Evolutionary conservation across 2,888 invertebrate genomes (phyloP).

Genomic region (Vannuccia rotundouncinata): DNA sequence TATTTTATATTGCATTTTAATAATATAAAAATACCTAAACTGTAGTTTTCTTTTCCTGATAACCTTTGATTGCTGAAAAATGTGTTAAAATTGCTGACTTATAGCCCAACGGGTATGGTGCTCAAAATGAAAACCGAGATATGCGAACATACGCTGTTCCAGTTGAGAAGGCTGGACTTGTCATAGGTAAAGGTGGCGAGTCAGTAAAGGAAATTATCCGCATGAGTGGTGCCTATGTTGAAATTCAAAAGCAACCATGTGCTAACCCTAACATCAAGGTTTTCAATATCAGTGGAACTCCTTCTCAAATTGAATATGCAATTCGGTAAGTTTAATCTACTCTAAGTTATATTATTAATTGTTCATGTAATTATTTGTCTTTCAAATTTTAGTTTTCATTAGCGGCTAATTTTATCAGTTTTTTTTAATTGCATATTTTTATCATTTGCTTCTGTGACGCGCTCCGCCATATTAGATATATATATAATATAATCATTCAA

Average conservation of each 20-base stretch:
- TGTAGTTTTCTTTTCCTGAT: background rate
- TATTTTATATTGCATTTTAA: background rate
- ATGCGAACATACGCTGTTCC: slow-evolving; percentile 38
- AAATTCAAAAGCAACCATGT: slow-evolving; percentile 36
- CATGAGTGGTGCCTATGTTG: slow-evolving; percentile 40
- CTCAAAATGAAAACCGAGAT: background rate
- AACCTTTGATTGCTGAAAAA: no score
- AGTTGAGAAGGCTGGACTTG: slow-evolving; percentile 40
- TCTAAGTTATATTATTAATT: no score
- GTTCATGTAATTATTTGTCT: no score
- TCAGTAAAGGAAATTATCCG: slow-evolving; percentile 40
- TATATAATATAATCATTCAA: no score
- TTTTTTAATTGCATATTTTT: no score
- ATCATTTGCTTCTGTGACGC: no score
- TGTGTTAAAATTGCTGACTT: no score
- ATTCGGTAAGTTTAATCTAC: slow-evolving; percentile 34
- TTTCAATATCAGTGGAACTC: slow-evolving; percentile 37
- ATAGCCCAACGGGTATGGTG: background rate
- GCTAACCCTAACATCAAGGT: slow-evolving; percentile 36
- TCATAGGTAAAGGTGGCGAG: slow-evolving; percentile 41
- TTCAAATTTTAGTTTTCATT: no score
- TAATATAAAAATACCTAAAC: background rate
- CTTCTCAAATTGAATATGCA: slow-evolving; percentile 36
- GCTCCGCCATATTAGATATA: no score
- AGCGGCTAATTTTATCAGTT: no score